A percentile compares a stretch with the other conserved stretches of the same genome.
Evolutionary conservation across 2,113 vertebrate species (phyloP).

Genomic region (Lagopus leucura): DNA sequence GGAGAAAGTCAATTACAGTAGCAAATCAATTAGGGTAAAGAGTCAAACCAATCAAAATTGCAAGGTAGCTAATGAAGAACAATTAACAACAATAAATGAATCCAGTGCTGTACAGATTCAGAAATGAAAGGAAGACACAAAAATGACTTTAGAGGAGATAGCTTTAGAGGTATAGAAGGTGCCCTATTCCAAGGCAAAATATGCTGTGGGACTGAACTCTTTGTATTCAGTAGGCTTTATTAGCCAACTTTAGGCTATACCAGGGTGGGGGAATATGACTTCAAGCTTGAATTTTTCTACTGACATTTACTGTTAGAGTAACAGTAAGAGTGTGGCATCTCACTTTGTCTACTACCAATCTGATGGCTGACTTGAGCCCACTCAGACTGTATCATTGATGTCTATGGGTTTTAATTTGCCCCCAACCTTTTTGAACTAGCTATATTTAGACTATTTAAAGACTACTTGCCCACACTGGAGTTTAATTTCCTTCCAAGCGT

Average conservation of each 20-base stretch:
- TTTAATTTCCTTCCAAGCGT: background rate
- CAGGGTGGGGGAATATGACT: background rate
- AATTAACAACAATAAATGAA: slow-evolving; percentile 57
- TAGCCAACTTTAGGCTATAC: background rate
- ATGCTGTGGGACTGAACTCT: background rate
- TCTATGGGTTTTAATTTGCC: background rate
- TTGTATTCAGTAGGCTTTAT: background rate
- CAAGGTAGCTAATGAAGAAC: slow-evolving; percentile 68
- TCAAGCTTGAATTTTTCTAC: background rate
- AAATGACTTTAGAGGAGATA: background rate
- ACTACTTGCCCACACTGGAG: background rate
- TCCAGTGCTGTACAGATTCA: background rate
- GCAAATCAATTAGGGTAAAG: slow-evolving; percentile 70
- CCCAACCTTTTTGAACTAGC: background rate
- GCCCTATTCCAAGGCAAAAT: background rate
- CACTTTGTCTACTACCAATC: background rate
- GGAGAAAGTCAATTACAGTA: slow-evolving; percentile 67
- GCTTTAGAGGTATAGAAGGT: background rate
- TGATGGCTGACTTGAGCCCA: fast-evolving
- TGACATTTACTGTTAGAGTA: background rate
- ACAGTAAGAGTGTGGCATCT: background rate
- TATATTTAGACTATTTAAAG: background rate
- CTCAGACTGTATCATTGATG: background rate
- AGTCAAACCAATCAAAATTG: slow-evolving; percentile 69
- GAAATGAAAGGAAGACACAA: background rate